Percentiles rank a stretch among this genome's conserved stretches.
phyloP scores from a whole-genome alignment of 2,797 vertebrate species.

The Rhynchonycteris naso region DNA sequence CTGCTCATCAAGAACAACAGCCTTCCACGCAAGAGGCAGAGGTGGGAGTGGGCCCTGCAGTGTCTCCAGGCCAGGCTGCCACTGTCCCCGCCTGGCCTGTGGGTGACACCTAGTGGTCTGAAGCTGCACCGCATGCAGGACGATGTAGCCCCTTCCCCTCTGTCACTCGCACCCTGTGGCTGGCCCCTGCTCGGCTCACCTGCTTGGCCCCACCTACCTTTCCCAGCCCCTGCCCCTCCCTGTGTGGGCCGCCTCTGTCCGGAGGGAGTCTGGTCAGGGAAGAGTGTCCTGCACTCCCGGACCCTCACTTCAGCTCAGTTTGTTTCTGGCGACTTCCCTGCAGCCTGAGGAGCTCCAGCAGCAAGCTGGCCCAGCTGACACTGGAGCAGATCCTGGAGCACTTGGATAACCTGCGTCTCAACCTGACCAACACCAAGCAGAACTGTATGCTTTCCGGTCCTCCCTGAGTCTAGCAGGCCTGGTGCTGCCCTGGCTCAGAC shows the following conservation, averaged over 20 bases:
- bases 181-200: not conserved
- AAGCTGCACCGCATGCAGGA: not conserved
- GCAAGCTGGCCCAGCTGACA: constrained; percentile 96
- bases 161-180: not conserved
- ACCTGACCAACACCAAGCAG: constrained; percentile 96
- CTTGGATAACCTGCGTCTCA: constrained; percentile 94
- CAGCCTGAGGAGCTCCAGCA: constrained; percentile 96
- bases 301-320: not conserved
- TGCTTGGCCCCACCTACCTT: accelerated
- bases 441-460: constrained; percentile 87
- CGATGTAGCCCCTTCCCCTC: not conserved
- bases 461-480: accelerated
- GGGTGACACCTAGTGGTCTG: constrained; percentile 73
- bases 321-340: not conserved
- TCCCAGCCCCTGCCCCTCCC: not conserved
- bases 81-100: not conserved
- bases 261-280: too few relatives aligned
- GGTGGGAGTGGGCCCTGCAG: constrained; percentile 80
- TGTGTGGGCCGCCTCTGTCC: not conserved
- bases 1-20: constrained; percentile 99
- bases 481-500: not conserved
- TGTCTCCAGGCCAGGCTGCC: not conserved
- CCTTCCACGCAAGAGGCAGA: constrained; percentile 95
- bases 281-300: not conserved
- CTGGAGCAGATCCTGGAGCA: constrained; percentile 98